Conservation (phyloP, 1,140 invertebrate species). For the Drepana arcuata region DNA sequence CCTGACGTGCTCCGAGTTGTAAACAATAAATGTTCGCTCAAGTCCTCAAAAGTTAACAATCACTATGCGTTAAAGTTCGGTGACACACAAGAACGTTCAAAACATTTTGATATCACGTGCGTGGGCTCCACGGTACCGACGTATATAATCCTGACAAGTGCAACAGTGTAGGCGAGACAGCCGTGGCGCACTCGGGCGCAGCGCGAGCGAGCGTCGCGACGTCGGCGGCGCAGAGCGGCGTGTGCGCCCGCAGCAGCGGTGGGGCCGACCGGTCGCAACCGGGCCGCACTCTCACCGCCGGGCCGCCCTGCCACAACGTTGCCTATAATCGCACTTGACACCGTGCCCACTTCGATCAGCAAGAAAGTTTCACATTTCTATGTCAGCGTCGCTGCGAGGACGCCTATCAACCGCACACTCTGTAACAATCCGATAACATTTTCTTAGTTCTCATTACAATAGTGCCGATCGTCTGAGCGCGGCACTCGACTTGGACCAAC, state of each 20-base stretch:
- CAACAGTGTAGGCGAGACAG: slow-evolving; percentile 19
- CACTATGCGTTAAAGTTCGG: slow-evolving; percentile 17
- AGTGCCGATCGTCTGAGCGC: too few relatives aligned
- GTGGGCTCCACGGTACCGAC: slow-evolving; percentile 14
- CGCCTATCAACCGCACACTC: too few relatives aligned
- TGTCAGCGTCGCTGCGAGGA: slow-evolving; percentile 27
- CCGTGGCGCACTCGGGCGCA: slow-evolving; percentile 39
- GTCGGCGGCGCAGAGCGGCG: slow-evolving; percentile 56
- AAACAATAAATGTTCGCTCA: too few relatives aligned
- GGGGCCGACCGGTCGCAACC: slow-evolving; percentile 65
- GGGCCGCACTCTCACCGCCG: slow-evolving; percentile 57
- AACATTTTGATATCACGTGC: slow-evolving; percentile 18
- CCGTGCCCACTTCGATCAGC: slow-evolving; percentile 47
- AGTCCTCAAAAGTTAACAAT: too few relatives aligned
- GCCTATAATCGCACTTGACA: slow-evolving; percentile 64
- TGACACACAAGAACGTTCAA: slow-evolving; percentile 22
- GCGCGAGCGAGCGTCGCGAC: slow-evolving; percentile 59
- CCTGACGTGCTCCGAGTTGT: too few relatives aligned
- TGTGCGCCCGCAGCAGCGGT: slow-evolving; percentile 50
- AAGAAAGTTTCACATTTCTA: slow-evolving; percentile 67
- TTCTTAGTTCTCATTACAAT: too few relatives aligned
- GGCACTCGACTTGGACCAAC: too few relatives aligned
- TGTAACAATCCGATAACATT: too few relatives aligned
- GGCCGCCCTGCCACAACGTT: slow-evolving; percentile 42
- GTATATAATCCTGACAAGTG: slow-evolving; percentile 16